These are phyloP conservation scores for Protomyctophum bolini DNA, from an alignment of 2,113 vertebrate genomes.

Conservation along the genomic window DNA sequence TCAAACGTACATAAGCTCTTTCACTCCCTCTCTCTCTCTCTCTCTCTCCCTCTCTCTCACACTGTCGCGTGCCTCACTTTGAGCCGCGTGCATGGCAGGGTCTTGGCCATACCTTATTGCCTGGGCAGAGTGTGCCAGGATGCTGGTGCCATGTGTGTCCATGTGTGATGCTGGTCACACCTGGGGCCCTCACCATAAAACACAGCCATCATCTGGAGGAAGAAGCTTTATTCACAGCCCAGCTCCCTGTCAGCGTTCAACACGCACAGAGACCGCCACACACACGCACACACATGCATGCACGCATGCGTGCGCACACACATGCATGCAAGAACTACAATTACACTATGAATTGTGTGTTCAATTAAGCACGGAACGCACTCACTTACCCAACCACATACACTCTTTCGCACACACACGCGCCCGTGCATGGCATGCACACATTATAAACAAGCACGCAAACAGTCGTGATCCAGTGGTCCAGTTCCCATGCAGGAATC, in stretches of 20 bases:
- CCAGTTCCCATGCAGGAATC: too few relatives aligned
- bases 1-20: background rate
- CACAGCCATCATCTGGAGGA: constrained; percentile 58
- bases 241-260: constrained; percentile 48
- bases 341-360: too few relatives aligned
- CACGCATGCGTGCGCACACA: constrained; percentile 4
- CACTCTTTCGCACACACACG: constrained; percentile 6
- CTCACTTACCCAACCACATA: background rate
- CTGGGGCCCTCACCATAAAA: constrained; percentile 69
- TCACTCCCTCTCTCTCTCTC: constrained; percentile 11
- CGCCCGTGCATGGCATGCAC: too few relatives aligned
- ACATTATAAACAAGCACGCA: too few relatives aligned
- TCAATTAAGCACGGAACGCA: too few relatives aligned
- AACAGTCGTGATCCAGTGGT: too few relatives aligned
- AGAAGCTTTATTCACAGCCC: constrained; percentile 65
- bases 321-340: background rate
- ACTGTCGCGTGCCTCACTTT: too few relatives aligned
- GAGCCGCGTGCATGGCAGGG: constrained; percentile 8
- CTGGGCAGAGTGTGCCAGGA: constrained; percentile 47
- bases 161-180: constrained; percentile 69
- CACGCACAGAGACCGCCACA: constrained; percentile 29
- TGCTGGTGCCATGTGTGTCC: constrained; percentile 59
- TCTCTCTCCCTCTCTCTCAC: background rate
- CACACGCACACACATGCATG: constrained; percentile 15
- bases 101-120: constrained; percentile 51